Base-by-base conservation (phyloP, 2,888 invertebrate species). In the Petrolisthes manimaculis region DNA sequence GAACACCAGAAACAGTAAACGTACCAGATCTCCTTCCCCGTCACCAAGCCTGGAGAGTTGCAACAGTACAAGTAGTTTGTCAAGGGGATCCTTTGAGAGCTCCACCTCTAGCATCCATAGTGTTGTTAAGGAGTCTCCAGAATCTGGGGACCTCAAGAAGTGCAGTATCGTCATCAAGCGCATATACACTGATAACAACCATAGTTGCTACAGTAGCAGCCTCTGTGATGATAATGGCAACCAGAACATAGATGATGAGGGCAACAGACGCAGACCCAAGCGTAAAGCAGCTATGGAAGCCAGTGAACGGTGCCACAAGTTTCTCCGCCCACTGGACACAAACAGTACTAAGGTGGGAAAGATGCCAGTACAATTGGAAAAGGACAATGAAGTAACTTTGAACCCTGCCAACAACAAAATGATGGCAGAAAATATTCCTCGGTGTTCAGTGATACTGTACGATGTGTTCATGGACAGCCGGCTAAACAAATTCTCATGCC, bases 91-190 rank as follows among this genome's bases (percentile, higher is more conserved):
- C n/a, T 79, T 55, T 61, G 79, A 78, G 12, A 84, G 61, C 56
- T 85, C 80, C 8, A n/a, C 21, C 12, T 71, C 14, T 21, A 71
- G 18, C 71, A 6, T 71, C 21, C 71, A 71, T 12, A 71, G 71
- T 2, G 71, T n/a, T 6, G 6, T n/a, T 6, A 21, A n/a, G 71
- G 71, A 71, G 6, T 21, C 71, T n/a, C 71, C 2, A 3, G 71
- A n/a, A 71, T 21, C 14, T 9, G 61, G 61, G 21, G 80, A 88
- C n/a, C 56, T 88, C n/a, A 88, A 88, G 75, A 88, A 88, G 80
- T 88, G 88, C 55, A 88, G 88, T 75, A 88, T 88, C 67, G 88
- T 88, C 53, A 88, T 88, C 51, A 88, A 88, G 71, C 88, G 88
- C 18, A 88, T 88, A 54, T 84, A 88, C 74, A 84, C 84, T 56